Percentiles rank a stretch among this genome's conserved stretches.
Evolutionary conservation across 1,140 invertebrate genomes (phyloP).

Genomic region (Aplysia californica): DNA sequence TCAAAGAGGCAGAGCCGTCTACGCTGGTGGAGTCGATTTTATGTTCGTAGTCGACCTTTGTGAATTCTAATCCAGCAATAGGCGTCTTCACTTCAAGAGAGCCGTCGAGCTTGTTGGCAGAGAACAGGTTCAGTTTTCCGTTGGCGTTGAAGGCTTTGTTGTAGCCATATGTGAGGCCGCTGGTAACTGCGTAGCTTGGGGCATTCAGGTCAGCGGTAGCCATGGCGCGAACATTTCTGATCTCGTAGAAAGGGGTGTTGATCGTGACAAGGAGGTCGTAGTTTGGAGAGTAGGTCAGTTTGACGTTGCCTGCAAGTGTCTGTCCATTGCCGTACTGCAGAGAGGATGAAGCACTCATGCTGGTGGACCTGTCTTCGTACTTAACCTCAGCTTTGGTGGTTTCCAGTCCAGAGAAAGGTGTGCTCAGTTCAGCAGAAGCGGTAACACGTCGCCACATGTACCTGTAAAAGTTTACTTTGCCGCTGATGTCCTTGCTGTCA

Average conservation of each 20-base stretch:
- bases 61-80: slow-evolving; percentile 17
- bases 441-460: slow-evolving; percentile 20
- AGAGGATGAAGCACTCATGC: not conserved
- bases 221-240: not conserved
- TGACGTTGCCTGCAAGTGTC: not conserved
- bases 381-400: slow-evolving; percentile 28
- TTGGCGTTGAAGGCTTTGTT: not conserved
- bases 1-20: slow-evolving; percentile 29
- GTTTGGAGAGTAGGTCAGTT: not conserved
- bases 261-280: not conserved
- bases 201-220: not conserved
- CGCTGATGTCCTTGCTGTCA: slow-evolving; percentile 25
- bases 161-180: not conserved
- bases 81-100: slow-evolving; percentile 34
- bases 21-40: slow-evolving; percentile 32
- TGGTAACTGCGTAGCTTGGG: not conserved
- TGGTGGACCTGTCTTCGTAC: slow-evolving; percentile 33
- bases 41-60: slow-evolving; percentile 33
- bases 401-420: slow-evolving; percentile 28
- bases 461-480: slow-evolving; percentile 23
- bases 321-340: not conserved
- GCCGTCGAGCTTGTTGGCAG: slow-evolving; percentile 11
- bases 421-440: slow-evolving; percentile 30
- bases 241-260: not conserved
- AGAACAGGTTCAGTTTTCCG: not conserved